Evolutionary conservation across 2,797 vertebrate genomes (phyloP), one percentile per base, ranked within the genome.

Genomic region (Malurus splendens): DNA sequence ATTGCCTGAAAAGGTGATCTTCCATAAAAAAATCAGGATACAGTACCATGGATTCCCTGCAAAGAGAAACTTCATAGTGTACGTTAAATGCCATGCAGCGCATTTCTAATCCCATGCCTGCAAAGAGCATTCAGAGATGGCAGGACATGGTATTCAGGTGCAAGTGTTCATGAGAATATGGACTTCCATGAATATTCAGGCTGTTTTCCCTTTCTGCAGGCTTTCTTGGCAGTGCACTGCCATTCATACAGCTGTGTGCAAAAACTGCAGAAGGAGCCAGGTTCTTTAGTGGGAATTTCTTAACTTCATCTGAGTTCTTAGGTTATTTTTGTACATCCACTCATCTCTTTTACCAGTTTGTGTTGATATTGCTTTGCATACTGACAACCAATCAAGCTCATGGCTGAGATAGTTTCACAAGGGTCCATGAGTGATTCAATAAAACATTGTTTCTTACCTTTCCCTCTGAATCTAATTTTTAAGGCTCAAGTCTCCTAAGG

Each of bases 311-410:
- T 55, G 41, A 66, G 10, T 68, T 79, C 23, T 51, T 47, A 47
- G 28, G 32, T 56, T 65, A 52, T 66, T 90, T 82, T 56, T 77
- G 30, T 25, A 14, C 50, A 41, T 15, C 79, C 24, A 10, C 10
- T 85, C 27, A 22, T 50, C n/a, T 92, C 75, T 55, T 7, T 56
- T 82, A 59, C 0, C 44, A 19, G 33, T 56, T 82, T 48, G 16
- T 47, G 30, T 36, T 80, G 60, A n/a, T 30, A 23, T 62, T 73
- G 64, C 38, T 55, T 74, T 73, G 42, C 55, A 16, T 54, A 12
- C 24, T 48, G 42, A 51, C 56, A 76, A 8, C 23, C 3, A 6
- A 0, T 54, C 2, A 1, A 57, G 50, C 42, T 82, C 2, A 0
- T 50, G 72, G 12, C 72, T 80, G 32, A 68, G 42, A 36, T 23